These are phyloP conservation scores for Eueremaeus valkanovi DNA, from an alignment of 2,888 invertebrate species.

Conservation along the genomic window DNA sequence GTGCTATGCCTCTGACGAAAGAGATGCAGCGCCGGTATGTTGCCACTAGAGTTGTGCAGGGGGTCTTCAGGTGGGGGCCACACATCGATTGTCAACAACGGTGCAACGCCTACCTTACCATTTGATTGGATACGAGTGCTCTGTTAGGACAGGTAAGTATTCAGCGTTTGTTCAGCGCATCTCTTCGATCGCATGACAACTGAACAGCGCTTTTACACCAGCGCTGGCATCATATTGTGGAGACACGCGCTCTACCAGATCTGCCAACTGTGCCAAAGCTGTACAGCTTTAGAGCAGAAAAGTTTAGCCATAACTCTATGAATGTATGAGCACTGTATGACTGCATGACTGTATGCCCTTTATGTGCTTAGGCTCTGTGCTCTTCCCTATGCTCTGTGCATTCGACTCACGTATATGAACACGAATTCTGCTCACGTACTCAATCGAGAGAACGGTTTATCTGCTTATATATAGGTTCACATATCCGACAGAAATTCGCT, in stretches of 20 bases:
- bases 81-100: conserved; percentile 27
- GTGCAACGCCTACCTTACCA: conserved; percentile 33
- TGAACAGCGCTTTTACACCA: neutral
- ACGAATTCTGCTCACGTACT: conserved; percentile 22
- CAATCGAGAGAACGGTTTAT: conserved; percentile 30
- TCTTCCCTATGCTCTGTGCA: conserved; percentile 10
- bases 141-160: conserved; percentile 35
- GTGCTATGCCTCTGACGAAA: conserved; percentile 29
- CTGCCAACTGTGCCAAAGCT: conserved; percentile 1
- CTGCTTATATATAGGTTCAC: conserved; percentile 32
- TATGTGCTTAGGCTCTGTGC: too few species aligned
- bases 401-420: neutral
- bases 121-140: conserved; percentile 18
- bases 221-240: neutral
- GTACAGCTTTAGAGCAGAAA: neutral
- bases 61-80: neutral
- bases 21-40: conserved; percentile 11
- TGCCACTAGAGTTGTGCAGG: neutral
- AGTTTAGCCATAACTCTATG: neutral
- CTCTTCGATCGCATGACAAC: conserved; percentile 32
- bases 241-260: conserved; percentile 20
- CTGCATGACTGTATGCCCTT: too few species aligned
- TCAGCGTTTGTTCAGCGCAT: conserved; percentile 33
- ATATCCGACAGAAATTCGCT: neutral
- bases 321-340: neutral